Conservation (phyloP, 2,797 vertebrate species). For the Lateolabrax maculatus region DNA sequence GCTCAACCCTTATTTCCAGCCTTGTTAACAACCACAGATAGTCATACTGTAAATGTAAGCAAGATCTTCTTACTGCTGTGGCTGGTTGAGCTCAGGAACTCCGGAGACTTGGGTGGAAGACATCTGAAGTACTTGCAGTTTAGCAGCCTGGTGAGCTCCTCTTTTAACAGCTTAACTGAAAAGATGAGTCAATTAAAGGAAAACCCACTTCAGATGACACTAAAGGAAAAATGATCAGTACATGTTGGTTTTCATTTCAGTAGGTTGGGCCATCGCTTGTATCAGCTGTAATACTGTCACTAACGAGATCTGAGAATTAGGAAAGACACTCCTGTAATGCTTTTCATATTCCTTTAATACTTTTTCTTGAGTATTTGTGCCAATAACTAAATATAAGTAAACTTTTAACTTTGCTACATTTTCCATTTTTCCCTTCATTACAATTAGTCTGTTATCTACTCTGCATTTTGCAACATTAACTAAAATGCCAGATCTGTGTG, state of each 20-base stretch:
- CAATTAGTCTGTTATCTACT: no score
- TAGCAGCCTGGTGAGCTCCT: conserved; percentile 88
- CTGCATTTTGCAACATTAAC: no score
- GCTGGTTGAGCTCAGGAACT: conserved; percentile 64
- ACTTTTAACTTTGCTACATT: no score
- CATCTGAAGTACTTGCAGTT: conserved; percentile 92
- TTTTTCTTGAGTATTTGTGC: no score
- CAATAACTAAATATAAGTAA: no score
- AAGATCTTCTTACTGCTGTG: conserved; percentile 65
- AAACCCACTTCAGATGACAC: background rate
- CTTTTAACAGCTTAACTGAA: conserved; percentile 92
- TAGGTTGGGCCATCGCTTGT: no score
- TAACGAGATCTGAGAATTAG: background rate
- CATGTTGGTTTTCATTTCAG: background rate
- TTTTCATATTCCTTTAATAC: no score
- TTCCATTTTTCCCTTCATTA: no score
- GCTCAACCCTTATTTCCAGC: no score
- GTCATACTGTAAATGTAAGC: background rate
- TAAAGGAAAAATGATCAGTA: background rate
- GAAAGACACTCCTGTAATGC: background rate
- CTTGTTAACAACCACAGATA: background rate
- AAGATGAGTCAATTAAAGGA: background rate
- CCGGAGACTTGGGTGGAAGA: conserved; percentile 81
- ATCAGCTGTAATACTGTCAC: no score
- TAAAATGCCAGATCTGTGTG: no score